These are phyloP conservation scores for Anser cygnoides DNA, from an alignment of 2,113 vertebrate genomes.

Conservation along the genomic window DNA sequence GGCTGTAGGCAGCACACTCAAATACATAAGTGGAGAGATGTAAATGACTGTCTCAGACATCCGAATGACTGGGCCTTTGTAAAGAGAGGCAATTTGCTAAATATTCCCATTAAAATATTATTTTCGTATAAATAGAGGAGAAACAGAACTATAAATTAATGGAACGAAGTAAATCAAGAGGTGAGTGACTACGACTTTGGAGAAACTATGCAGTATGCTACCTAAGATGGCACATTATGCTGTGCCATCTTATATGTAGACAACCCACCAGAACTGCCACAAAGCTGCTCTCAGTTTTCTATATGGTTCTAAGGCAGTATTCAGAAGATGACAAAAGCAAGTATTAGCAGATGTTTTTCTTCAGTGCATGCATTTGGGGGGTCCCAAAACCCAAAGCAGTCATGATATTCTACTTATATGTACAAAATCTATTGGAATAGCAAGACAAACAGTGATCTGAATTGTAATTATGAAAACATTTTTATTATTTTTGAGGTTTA, in stretches of 20 bases:
- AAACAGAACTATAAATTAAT: not conserved
- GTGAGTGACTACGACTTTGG: not conserved
- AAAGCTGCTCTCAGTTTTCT: not conserved
- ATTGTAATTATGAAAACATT: not conserved
- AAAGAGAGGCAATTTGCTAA: not conserved
- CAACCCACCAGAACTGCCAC: not conserved
- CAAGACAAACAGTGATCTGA: not conserved
- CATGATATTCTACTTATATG: not conserved
- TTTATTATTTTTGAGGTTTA: not conserved
- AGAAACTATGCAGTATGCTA: not conserved
- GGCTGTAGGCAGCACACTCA: not conserved
- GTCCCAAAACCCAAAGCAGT: not conserved
- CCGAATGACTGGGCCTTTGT: not conserved
- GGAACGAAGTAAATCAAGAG: not conserved
- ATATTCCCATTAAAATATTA: not conserved
- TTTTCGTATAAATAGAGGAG: not conserved
- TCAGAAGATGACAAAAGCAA: not conserved
- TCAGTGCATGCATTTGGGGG: not conserved
- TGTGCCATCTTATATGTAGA: not conserved
- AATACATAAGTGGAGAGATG: not conserved
- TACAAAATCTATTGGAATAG: not conserved
- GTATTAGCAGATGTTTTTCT: not conserved
- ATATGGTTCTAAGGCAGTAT: not conserved
- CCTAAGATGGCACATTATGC: not conserved
- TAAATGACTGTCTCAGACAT: rapidly evolving